phyloP scores from a whole-genome alignment of 2,113 vertebrate genomes.

The Thymallus thymallus region DNA sequence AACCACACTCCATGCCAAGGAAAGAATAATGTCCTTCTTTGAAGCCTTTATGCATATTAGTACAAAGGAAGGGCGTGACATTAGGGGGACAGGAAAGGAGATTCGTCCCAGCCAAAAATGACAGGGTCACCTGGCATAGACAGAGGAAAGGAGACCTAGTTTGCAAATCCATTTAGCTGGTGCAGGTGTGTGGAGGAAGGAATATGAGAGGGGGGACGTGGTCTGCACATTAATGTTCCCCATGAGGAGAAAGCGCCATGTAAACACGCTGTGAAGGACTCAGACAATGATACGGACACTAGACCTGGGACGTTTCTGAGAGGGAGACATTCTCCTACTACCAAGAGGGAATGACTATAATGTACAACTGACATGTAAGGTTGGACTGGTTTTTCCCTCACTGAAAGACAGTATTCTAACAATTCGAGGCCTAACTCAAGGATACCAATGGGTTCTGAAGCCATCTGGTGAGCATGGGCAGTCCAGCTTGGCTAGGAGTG shows the following conservation, averaged over 20 bases:
- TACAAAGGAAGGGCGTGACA: conserved; percentile 19
- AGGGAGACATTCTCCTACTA: neutral
- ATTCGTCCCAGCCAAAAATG: conserved; percentile 28
- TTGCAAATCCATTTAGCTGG: conserved; percentile 61
- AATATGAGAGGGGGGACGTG: conserved; percentile 39
- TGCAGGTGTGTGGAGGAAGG: conserved; percentile 44
- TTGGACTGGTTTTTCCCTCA: neutral
- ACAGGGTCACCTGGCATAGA: conserved; percentile 55
- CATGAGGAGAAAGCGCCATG: conserved; percentile 39
- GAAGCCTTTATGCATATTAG: conserved; percentile 50
- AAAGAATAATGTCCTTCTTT: no score
- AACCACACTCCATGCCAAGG: no score
- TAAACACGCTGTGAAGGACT: conserved; percentile 53
- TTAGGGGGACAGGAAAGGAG: conserved; percentile 15
- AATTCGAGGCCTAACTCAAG: neutral
- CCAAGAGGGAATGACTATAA: neutral
- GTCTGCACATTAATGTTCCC: conserved; percentile 61
- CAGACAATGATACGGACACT: neutral
- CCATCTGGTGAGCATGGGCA: conserved; percentile 26
- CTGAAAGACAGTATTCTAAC: neutral
- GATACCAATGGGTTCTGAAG: neutral
- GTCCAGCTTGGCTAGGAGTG: no score
- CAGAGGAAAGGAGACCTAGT: conserved; percentile 31
- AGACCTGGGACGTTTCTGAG: neutral
- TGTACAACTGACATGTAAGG: conserved; percentile 5